Base-by-base conservation (phyloP, 2,113 vertebrate species). In the Pogona vitticeps region DNA sequence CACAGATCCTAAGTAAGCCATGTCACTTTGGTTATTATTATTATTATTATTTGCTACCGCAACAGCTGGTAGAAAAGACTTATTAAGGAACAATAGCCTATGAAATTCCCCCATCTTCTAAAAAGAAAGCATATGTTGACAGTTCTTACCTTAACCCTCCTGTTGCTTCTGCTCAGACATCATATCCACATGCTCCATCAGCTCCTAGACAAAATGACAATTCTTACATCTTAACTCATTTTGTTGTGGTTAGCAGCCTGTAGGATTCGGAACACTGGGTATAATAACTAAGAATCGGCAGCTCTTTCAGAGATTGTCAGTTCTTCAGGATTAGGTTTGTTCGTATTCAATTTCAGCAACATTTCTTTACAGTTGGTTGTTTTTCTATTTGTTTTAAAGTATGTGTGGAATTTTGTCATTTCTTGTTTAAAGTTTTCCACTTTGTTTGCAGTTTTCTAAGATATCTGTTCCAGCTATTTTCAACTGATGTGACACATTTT, bases 141-240 rank as follows among this genome's bases (percentile, higher is more conserved):
- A 95, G 86, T 85, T 94, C 78, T 89, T 92, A 92, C 85, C 85
- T 89, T 94, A 92, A 90, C 91, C 81, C 92, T 87, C 76, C 83
- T 86, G 82, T 86, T 93, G n/a, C 82, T 90, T 91, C 88, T 91
- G 88, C 94, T 86, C 89, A 91, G 93, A 93, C 83, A 90, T 87
- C 83, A 70, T 38, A 18, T 33, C 28, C 46, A 88, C 76, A 87
- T 31, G 1, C 89, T 59, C 23, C 31, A 59, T 84, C 88, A 72
- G 84, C 61, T 87, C 59, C 83, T 67, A 91, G 92, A 82, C 90
- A 88, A 92, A 93, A 13, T 33, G 91, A 82, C 78, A 88, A 91
- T 46, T 90, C 76, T 67, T 80, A 28, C 18, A 26, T 15, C 7
- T 82, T 52, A 46, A 14, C 4, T 21, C 40, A n/a, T 2, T 68